Conservation (phyloP, 2,797 vertebrate species). For the Chelon labrosus region DNA sequence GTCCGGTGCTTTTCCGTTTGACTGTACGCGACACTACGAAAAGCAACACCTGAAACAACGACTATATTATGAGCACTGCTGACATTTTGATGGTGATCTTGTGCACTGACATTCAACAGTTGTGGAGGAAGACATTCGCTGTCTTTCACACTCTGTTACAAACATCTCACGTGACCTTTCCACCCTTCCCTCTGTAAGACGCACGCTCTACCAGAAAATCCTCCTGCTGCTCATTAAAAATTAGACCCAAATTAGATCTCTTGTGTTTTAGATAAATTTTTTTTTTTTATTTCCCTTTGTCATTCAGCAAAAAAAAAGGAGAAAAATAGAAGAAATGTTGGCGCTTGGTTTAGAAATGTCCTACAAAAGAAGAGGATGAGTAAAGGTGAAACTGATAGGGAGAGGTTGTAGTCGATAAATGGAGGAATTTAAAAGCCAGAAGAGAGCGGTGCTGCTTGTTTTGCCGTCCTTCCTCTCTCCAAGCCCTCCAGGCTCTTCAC, state of each 20-base stretch:
- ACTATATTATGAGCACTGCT: conserved; percentile 5
- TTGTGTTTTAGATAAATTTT: background rate
- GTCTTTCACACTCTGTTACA: conserved; percentile 19
- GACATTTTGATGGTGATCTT: conserved; percentile 58
- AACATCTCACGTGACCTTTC: conserved; percentile 61
- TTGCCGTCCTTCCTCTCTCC: conserved; percentile 41
- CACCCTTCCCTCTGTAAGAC: background rate
- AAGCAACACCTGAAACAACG: background rate
- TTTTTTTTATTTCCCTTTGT: conserved; percentile 1
- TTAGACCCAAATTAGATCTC: too few species aligned
- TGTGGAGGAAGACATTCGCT: background rate
- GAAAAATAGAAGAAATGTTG: background rate
- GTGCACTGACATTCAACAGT: conserved; percentile 64
- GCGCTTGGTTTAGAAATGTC: conserved; percentile 30
- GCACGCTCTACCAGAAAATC: background rate
- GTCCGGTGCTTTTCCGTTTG: too few species aligned
- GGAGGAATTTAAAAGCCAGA: conserved; percentile 35
- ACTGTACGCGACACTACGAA: background rate
- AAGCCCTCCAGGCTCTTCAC: conserved; percentile 70
- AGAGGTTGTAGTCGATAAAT: conserved; percentile 35
- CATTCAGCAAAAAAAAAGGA: background rate
- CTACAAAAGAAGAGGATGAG: conserved; percentile 20
- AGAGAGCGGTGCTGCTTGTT: conserved; percentile 48
- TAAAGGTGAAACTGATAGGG: conserved; percentile 57
- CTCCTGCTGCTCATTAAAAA: too few species aligned